Evolutionary conservation across 2,888 invertebrate species (phyloP).

Genomic region (Exocentrus adspersus): DNA sequence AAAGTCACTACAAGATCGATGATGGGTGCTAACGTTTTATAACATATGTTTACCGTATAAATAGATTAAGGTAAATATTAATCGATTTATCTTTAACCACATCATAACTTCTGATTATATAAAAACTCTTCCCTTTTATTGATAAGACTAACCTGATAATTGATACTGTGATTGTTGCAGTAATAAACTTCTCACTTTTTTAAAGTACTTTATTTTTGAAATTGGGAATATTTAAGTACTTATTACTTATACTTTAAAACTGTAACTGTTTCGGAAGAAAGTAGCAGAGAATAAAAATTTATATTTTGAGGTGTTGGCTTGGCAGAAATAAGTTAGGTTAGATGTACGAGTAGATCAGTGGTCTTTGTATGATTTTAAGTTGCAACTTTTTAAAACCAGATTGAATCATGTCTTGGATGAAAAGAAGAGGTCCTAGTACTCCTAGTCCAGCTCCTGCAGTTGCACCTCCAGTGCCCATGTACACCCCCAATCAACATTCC

Average conservation of each 20-base stretch:
- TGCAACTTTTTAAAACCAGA: conserved; percentile 31
- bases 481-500: conserved; percentile 62
- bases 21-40: conserved; percentile 36
- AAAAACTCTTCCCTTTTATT: conserved; percentile 1
- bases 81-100: not conserved
- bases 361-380: conserved; percentile 22
- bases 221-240: too few species aligned
- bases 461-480: conserved; percentile 58
- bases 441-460: conserved; percentile 55
- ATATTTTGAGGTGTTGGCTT: conserved; percentile 14
- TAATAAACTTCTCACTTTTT: too few species aligned
- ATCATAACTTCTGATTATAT: not conserved
- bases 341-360: too few species aligned
- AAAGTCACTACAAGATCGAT: conserved; percentile 41
- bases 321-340: conserved; percentile 32
- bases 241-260: too few species aligned
- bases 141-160: not conserved
- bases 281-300: too few species aligned
- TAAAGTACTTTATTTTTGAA: too few species aligned
- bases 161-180: not conserved
- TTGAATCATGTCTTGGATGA: conserved; percentile 61
- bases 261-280: too few species aligned
- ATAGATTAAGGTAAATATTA: conserved; percentile 30
- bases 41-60: conserved; percentile 40
- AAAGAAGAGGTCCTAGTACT: conserved; percentile 56